Evolutionary conservation across 2,797 vertebrate species (phyloP).

Genomic region (Caiman crocodilus): DNA sequence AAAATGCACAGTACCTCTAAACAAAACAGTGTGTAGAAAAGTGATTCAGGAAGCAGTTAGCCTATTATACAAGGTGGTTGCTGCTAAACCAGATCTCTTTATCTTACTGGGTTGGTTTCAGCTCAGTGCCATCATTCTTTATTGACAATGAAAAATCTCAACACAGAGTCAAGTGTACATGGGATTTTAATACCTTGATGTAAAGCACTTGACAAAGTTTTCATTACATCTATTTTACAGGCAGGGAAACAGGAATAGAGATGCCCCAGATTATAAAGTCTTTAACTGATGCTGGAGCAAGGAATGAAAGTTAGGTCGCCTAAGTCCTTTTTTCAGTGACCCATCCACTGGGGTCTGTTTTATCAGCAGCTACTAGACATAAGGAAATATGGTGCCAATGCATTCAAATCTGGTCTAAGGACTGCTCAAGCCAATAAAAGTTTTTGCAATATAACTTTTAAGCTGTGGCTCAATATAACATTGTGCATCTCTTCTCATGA

Average conservation of each 20-base stretch:
- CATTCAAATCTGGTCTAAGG: not conserved
- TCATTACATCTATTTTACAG: not conserved
- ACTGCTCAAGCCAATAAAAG: not conserved
- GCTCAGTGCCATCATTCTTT: not conserved
- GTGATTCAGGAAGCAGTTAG: not conserved
- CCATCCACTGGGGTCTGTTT: not conserved
- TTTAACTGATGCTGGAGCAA: not conserved
- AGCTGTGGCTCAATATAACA: not conserved
- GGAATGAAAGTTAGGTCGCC: not conserved
- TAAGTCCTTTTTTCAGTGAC: not conserved
- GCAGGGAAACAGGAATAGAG: slow-evolving; percentile 12
- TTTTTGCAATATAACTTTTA: not conserved
- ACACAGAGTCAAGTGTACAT: not conserved
- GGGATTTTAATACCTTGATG: not conserved
- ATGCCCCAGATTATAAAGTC: not conserved
- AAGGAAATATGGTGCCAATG: not conserved
- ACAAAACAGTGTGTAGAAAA: not conserved
- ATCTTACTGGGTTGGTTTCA: not conserved
- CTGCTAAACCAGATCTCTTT: not conserved
- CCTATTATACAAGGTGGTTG: not conserved
- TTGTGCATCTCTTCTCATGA: not conserved
- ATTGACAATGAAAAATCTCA: not conserved
- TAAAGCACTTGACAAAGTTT: not conserved
- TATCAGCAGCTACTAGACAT: not conserved
- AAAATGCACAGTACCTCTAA: not conserved